A percentile compares a stretch with the other conserved stretches of the same genome.
These are phyloP conservation scores for Platyrinchus mystaceus DNA, from an alignment of 2,797 vertebrate genomes.

Conservation along the genomic window DNA sequence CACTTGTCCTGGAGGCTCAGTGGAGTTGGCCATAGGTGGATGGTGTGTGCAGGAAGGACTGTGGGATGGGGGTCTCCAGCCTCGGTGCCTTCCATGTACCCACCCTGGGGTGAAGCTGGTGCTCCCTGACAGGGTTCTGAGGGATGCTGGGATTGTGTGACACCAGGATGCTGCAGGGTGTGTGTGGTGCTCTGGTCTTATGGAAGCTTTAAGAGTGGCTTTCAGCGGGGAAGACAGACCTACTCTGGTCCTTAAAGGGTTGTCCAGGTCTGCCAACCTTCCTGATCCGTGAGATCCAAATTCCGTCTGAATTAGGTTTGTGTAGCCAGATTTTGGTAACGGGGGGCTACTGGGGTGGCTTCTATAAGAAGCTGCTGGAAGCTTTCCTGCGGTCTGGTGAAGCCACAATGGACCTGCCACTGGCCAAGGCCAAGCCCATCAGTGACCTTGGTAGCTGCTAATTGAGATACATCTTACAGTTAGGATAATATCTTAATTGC, in stretches of 20 bases:
- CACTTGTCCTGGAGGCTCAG: neutral
- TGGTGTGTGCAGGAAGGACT: neutral
- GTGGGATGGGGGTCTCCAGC: neutral
- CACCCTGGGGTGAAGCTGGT: rapidly evolving
- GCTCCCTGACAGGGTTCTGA: rapidly evolving
- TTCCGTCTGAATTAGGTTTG: neutral
- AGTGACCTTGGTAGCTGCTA: neutral
- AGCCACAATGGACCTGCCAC: neutral
- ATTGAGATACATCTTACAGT: neutral
- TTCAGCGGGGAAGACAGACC: neutral
- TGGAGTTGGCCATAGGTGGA: neutral
- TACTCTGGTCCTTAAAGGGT: neutral
- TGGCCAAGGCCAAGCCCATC: neutral
- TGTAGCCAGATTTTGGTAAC: neutral
- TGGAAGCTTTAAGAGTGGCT: neutral
- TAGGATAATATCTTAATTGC: neutral
- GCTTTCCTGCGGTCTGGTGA: neutral
- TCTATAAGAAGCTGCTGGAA: neutral
- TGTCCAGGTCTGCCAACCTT: neutral
- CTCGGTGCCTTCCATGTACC: rapidly evolving
- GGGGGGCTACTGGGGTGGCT: neutral
- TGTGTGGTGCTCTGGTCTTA: rapidly evolving
- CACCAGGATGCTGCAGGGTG: too few relatives aligned
- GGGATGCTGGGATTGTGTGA: neutral
- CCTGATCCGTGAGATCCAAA: neutral